These are phyloP conservation scores for Elysia crispata DNA, from an alignment of 2,888 invertebrate genomes.

Conservation along the genomic window DNA sequence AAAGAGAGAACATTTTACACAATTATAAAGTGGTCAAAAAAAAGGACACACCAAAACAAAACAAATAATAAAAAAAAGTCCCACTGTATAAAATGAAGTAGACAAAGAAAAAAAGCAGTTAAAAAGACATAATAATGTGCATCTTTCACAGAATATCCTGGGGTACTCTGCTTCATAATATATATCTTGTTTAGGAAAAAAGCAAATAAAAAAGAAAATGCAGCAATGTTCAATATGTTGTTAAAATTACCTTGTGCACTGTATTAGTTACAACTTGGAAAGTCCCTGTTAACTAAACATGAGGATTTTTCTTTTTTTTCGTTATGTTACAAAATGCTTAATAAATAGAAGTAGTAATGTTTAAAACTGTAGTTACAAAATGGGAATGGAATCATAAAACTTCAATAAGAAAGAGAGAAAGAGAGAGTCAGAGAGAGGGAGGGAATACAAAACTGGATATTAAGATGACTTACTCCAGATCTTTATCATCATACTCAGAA, in stretches of 20 bases:
- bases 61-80: not conserved
- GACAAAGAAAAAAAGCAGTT: not conserved
- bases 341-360: conserved; percentile 20
- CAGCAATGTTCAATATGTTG: no score
- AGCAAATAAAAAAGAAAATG: no score
- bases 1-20: not conserved
- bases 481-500: conserved; percentile 77
- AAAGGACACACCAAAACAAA: not conserved
- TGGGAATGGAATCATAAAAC: not conserved
- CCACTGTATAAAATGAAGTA: no score
- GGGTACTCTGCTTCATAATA: no score
- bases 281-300: no score
- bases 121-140: no score
- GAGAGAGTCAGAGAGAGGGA: not conserved
- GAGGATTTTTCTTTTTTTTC: not conserved
- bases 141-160: no score
- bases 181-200: no score
- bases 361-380: conserved; percentile 2
- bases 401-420: conserved; percentile 6
- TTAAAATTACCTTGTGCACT: no score
- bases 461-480: conserved; percentile 73
- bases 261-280: no score
- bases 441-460: no score
- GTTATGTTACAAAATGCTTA: not conserved
- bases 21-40: not conserved